Base-by-base conservation (phyloP, 1,140 invertebrate species). In the Stratiolaelaps scimitus region DNA sequence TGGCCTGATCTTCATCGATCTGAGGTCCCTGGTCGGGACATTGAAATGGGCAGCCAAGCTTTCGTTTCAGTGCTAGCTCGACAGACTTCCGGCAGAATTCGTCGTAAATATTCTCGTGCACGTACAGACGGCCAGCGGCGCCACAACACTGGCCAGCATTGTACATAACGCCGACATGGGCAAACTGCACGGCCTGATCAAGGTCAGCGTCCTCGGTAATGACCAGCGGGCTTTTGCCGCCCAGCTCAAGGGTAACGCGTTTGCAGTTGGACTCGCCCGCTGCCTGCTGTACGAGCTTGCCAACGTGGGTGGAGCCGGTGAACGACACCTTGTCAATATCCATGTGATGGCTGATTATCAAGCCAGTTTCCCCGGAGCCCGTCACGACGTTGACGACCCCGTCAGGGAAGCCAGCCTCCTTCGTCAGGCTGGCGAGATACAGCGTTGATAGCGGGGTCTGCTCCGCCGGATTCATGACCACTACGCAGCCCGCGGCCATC, bases 21-120 rank as follows among this genome's bases (percentile, higher is more conserved):
- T 66, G 43, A 1, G 34, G 40, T 43, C 34, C 15, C n/a, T 65
- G 34, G 23, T 45, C 43, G 13, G 26, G 17, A 30, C 34, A 43
- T n/a, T 43, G 26, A 77, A 93, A 98, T 23, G 92, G 92, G 80
- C 96, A 81, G 17, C 92, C 92, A 23, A 96, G 81, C 1, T 80
- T 82, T 45, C 85, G 81, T 56, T 81, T 81, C 72, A 88, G 85
- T 0, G 92, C 91, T 64, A 85, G 79, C 70, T 83, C 86, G 0
- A 85, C 85, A 71, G 84, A 86, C 72, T 82, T 80, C 73, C 91
- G 88, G 6, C 96, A 89, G 76, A 97, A 98, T 73, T 95, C 85
- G 75, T 97, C 90, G 74, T 96, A 97, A 70, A 96, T 91, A 43
- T 82, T 83, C 68, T 89, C 89, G 72, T 96, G 85, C 15, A 98